Percentiles rank a stretch among this genome's conserved stretches.
Conservation (phyloP, 2,113 vertebrate species). For the Pachycephala philippinensis region DNA sequence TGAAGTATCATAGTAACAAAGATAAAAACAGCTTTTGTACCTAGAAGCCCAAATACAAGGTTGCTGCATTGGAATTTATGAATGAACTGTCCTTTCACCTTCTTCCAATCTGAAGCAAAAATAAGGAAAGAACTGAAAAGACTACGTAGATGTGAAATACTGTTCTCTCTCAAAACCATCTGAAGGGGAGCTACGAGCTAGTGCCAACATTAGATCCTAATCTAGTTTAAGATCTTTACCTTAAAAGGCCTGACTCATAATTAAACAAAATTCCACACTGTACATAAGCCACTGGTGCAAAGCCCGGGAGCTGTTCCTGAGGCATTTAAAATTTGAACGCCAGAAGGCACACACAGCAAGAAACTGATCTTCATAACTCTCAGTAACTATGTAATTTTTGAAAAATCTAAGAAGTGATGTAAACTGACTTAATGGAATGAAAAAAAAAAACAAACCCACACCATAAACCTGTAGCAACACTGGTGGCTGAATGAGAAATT, state of each 20-base stretch:
- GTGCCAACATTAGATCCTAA: not conserved
- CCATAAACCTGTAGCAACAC: not conserved
- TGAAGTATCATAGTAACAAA: not conserved
- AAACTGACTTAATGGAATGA: not conserved
- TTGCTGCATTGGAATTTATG: not conserved
- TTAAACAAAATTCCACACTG: not conserved
- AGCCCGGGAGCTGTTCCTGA: not conserved
- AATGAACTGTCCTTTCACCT: not conserved
- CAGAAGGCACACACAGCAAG: not conserved
- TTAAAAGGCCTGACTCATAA: not conserved
- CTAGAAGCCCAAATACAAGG: not conserved
- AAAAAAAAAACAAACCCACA: not conserved
- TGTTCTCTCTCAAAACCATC: not conserved
- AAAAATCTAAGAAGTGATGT: not conserved
- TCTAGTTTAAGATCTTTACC: not conserved
- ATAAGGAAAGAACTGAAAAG: not conserved
- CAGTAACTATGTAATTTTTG: not conserved
- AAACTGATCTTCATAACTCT: not conserved
- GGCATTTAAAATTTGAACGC: not conserved
- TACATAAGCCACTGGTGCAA: not conserved
- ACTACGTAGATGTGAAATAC: accelerated
- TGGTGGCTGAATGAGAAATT: not conserved
- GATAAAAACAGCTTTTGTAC: not conserved
- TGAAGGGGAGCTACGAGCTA: not conserved
- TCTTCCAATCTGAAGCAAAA: not conserved